Base-by-base conservation (phyloP, 2,888 invertebrate genomes). In the Apocheima hispidaria region DNA sequence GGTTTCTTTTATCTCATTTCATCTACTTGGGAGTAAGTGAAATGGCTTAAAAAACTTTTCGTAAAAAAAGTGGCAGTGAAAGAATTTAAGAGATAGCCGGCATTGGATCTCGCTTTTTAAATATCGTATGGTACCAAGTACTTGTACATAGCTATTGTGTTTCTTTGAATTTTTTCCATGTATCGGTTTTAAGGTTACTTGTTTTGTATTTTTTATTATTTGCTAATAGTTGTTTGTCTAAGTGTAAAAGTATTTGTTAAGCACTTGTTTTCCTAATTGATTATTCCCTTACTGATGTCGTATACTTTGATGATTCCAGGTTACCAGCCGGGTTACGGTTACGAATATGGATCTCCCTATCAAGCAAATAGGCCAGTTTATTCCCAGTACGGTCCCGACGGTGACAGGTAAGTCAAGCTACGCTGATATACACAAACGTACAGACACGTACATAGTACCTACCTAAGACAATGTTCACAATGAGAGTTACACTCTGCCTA, bases 321-420 rank as follows among this genome's bases (percentile, higher is more conserved):
- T 78, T 94, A 94, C 90, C 95, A 95, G 78, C 94, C 94, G 81
- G 94, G 93, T 70, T 94, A 94, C 81, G 95, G 95, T 77, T 95
- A 94, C 73, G 95, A 95, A 87, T 95, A 95, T 79, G 94, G 95
- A 77, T 93, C 94, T 72, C 93, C 94, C 70, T 95, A 95, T 83
- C 95, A 95, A 74, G 94, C 95, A 67, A 95, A 96, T 87, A 95
- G 96, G 93, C 96, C 96, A 78, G 96, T 96, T 77, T 96, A 96
- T 82, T 96, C 96, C 77, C 96, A 96, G 74, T 96, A 96, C 78
- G 96, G 96, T 68, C 94, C 95, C 52, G 93, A 94, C 60, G 95
- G 95, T 69, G 95, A 95, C 93, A 94, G 95, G 96, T 95, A 87
- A 84, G 80, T 38, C 12, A 26, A 6, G 2, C 4, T 12, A 38